Evolutionary conservation across 1,140 invertebrate genomes (phyloP).

Genomic region (Nautilus pompilius): DNA sequence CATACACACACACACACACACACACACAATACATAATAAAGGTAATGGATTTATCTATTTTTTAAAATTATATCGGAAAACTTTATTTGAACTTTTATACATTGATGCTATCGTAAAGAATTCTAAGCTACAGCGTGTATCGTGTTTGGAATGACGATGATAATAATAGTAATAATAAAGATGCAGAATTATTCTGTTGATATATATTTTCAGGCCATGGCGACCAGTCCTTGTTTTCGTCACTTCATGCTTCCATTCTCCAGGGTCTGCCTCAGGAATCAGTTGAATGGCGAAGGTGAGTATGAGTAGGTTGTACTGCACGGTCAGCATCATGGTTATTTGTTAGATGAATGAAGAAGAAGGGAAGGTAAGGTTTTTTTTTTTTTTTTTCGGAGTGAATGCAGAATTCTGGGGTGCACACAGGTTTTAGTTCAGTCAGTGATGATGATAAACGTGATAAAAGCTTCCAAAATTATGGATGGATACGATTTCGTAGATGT

Average conservation of each 20-base stretch:
- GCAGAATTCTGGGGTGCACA: not conserved
- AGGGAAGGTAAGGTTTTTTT: not conserved
- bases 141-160: too few relatives aligned
- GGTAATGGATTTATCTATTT: too few relatives aligned
- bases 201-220: slow-evolving; percentile 89
- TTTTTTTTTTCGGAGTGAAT: not conserved
- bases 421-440: not conserved
- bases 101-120: too few relatives aligned
- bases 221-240: slow-evolving; percentile 79
- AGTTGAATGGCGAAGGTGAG: slow-evolving; percentile 81
- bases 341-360: slow-evolving; percentile 67
- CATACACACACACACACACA: too few relatives aligned
- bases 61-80: too few relatives aligned
- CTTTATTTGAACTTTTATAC: too few relatives aligned
- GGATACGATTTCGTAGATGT: not conserved
- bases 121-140: too few relatives aligned
- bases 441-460: not conserved
- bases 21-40: too few relatives aligned
- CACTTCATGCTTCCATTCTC: slow-evolving; percentile 72
- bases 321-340: slow-evolving; percentile 56
- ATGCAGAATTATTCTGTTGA: too few relatives aligned
- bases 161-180: too few relatives aligned
- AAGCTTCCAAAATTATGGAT: not conserved
- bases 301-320: slow-evolving; percentile 49
- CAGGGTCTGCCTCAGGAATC: slow-evolving; percentile 79